phyloP scores from a whole-genome alignment of 2,797 vertebrate genomes.

The Carcharodon carcharias region DNA sequence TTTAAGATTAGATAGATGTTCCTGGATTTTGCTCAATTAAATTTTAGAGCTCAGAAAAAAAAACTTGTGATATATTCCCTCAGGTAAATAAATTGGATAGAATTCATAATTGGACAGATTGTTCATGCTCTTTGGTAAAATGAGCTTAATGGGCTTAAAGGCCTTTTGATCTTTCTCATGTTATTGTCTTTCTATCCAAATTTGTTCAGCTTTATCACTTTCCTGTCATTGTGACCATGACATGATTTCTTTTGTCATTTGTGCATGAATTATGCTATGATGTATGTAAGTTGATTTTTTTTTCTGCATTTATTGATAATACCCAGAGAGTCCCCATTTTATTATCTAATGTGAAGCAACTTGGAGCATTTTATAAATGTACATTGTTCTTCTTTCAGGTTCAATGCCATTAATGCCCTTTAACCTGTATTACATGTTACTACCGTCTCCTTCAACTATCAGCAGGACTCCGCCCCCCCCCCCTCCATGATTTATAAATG shows the following conservation, averaged over 20 bases:
- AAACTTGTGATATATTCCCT: background rate
- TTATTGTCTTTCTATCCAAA: background rate
- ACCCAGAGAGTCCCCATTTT: background rate
- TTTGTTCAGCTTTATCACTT: background rate
- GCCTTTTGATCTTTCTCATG: background rate
- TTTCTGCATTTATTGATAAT: background rate
- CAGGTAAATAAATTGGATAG: background rate
- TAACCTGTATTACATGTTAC: background rate
- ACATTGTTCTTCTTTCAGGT: background rate
- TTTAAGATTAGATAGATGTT: background rate
- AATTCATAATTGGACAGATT: background rate
- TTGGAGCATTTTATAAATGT: background rate
- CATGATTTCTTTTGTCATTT: background rate
- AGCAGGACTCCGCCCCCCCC: background rate
- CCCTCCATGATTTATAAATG: background rate
- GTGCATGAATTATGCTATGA: background rate
- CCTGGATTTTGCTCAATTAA: background rate
- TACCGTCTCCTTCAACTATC: background rate
- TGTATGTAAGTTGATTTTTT: background rate
- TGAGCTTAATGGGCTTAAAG: background rate
- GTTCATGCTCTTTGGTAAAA: background rate
- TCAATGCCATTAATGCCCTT: background rate
- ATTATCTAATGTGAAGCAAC: background rate
- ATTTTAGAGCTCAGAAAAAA: background rate
- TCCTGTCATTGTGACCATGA: background rate